Evolutionary conservation across 2,888 invertebrate genomes (phyloP).

Genomic region (Tinea pellionella): DNA sequence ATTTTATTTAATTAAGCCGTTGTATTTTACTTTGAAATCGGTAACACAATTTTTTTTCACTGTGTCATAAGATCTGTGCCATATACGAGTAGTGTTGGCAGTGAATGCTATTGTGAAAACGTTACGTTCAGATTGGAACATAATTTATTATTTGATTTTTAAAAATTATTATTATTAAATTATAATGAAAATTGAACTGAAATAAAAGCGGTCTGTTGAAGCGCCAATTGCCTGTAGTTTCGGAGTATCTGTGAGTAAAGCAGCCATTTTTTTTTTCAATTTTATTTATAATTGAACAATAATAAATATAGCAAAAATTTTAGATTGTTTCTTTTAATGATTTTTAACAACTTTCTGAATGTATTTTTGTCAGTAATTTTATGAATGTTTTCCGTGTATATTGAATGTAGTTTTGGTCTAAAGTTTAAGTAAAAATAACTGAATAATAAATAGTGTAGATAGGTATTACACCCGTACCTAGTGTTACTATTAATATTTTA

Average conservation of each 20-base stretch:
- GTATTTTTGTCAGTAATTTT: neutral
- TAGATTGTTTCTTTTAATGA: too few species aligned
- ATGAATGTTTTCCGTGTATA: slow-evolving; percentile 27
- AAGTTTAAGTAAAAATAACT: slow-evolving; percentile 39
- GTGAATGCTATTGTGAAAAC: slow-evolving; percentile 45
- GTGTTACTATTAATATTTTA: slow-evolving; percentile 6
- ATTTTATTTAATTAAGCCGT: too few species aligned
- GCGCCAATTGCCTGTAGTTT: too few species aligned
- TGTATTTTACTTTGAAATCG: too few species aligned
- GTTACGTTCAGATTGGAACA: neutral
- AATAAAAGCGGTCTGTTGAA: too few species aligned
- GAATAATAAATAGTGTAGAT: slow-evolving; percentile 25
- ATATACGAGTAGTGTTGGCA: slow-evolving; percentile 51
- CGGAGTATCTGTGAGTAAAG: too few species aligned
- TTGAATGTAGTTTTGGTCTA: slow-evolving; percentile 18
- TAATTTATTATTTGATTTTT: too few species aligned
- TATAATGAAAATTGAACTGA: too few species aligned
- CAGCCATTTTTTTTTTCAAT: too few species aligned
- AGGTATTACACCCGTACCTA: slow-evolving; percentile 21
- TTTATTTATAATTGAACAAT: too few species aligned
- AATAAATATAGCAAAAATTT: too few species aligned
- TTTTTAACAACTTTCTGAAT: neutral
- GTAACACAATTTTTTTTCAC: neutral
- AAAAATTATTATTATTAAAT: too few species aligned
- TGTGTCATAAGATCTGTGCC: slow-evolving; percentile 56